Conservation (phyloP, 2,797 vertebrate genomes). For the Bradypodion pumilum region DNA sequence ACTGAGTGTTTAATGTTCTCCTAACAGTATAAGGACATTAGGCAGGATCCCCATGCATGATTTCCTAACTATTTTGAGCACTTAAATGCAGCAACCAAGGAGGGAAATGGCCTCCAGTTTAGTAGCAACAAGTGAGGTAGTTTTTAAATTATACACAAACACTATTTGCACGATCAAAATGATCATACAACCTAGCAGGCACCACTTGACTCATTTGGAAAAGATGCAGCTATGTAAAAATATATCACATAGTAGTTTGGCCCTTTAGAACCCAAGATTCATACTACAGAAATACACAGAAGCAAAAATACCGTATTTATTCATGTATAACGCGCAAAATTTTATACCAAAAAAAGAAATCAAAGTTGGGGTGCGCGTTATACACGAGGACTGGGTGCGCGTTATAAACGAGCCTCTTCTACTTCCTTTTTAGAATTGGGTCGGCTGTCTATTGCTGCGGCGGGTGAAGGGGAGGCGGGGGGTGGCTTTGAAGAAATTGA, state of each 20-base stretch:
- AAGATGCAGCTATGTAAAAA: not conserved
- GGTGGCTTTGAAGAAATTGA: no score
- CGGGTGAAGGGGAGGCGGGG: no score
- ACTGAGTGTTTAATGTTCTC: not conserved
- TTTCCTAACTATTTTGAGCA: not conserved
- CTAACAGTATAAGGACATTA: not conserved
- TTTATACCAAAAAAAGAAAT: no score
- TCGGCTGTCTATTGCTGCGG: no score
- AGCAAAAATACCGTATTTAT: no score
- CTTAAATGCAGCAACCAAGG: not conserved
- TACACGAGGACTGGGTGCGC: no score
- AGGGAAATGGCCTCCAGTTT: not conserved
- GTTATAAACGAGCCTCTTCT: no score
- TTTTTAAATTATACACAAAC: not conserved
- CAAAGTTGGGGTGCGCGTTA: no score
- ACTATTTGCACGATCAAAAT: not conserved
- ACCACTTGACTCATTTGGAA: not conserved
- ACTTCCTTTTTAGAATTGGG: no score
- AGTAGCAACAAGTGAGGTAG: not conserved
- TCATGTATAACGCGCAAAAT: no score
- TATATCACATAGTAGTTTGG: not conserved
- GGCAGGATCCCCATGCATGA: not conserved
- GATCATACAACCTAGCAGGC: not conserved
- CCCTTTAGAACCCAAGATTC: not conserved
- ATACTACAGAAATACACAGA: not conserved